These are phyloP conservation scores for Prunella fulvescens DNA, from an alignment of 2,113 vertebrate genomes.

Conservation along the genomic window DNA sequence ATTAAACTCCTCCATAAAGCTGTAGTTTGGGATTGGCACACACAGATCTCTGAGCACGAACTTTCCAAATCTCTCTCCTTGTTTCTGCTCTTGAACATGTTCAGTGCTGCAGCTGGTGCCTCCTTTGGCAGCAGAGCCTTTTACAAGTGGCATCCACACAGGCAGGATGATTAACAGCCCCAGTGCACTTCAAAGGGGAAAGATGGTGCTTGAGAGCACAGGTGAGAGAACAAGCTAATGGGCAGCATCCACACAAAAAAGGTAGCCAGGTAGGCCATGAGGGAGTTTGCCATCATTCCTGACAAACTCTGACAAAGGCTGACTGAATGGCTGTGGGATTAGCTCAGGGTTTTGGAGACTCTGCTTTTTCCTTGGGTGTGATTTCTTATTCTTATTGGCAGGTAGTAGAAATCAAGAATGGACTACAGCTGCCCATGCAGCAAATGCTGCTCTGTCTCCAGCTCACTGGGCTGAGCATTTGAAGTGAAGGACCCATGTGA, in stretches of 20 bases:
- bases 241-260: neutral
- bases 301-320: neutral
- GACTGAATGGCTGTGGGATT: neutral
- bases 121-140: neutral
- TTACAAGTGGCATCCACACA: neutral
- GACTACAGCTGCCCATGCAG: neutral
- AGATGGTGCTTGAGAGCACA: neutral
- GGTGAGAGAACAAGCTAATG: neutral
- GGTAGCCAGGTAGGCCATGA: neutral
- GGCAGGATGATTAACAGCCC: neutral
- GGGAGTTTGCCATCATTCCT: neutral
- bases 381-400: neutral
- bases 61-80: neutral
- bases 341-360: neutral
- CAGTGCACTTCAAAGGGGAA: neutral
- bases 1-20: neutral
- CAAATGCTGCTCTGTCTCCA: neutral
- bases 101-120: neutral
- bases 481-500: neutral
- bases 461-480: neutral
- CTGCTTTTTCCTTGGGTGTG: neutral
- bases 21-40: neutral
- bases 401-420: neutral
- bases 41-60: neutral
- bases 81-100: neutral